Base-by-base conservation (phyloP, 1,140 invertebrate genomes). In the Sinonovacula constricta region DNA sequence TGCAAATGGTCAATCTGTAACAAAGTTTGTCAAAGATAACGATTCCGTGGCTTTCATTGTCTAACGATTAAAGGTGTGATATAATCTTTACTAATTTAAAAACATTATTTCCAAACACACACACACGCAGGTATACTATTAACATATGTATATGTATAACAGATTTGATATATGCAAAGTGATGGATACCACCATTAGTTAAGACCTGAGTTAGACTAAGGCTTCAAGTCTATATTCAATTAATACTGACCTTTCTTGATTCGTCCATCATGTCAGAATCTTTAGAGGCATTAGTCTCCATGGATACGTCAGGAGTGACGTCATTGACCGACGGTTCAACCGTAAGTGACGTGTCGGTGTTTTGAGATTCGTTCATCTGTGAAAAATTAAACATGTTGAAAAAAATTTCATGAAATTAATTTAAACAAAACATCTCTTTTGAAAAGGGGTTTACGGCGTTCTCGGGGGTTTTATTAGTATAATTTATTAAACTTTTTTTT, bases 261-360 rank as follows among this genome's bases (percentile, higher is more conserved):
- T 66, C 24, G 39, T 62, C n/a, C n/a, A n/a, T n/a, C n/a, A 57
- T 45, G 2, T 26, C 39, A 7, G 60, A 24, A 56, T 66, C 62
- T 30, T 67, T 76, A 7, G 59, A 49, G 12, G 36, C 33, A 51
- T 54, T 54, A 7, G 63, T 66, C 18, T 76, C 72, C 72, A 76
- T 76, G 30, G 60, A 56, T 36, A 75, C 45, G 34, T 76, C 36
- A 22, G 53, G 68, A 3, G 22, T 36, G 18, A 24, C 34, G 49
- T 60, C 39, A 22, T 22, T 63, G 1, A 36, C 28, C 1, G 26
- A 26, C 30, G 30, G 28, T 14, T 65, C 28, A 10, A 45, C 7
- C 18, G 39, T 18, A 45, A 45, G 39, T 45, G 39, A 45, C 39
- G 39, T 45, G 7, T 65, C 62, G 15, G 10, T 65, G 62, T 18